A percentile compares a stretch with the other conserved stretches of the same genome.
Conservation (phyloP, 2,113 vertebrate species). For the Psilopsiagon aurifrons region DNA sequence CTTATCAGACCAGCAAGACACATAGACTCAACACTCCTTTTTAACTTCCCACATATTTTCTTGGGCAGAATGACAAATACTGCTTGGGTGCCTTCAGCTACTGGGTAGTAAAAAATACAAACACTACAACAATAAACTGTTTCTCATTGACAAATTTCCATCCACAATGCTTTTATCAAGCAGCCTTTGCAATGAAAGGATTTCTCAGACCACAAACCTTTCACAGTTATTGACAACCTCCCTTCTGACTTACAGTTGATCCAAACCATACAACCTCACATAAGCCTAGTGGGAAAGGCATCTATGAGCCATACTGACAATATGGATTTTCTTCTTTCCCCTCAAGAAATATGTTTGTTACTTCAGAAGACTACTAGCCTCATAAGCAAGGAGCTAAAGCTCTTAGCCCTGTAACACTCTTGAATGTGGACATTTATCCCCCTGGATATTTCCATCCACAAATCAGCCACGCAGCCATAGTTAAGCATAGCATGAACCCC, state of each 20-base stretch:
- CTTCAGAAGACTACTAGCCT: background rate
- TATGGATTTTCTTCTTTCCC: background rate
- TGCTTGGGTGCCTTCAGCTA: background rate
- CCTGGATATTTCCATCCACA: background rate
- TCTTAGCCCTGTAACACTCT: background rate
- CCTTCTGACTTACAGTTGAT: background rate
- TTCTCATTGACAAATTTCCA: background rate
- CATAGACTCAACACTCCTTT: background rate
- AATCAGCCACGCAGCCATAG: background rate
- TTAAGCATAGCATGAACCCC: background rate
- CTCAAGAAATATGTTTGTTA: background rate
- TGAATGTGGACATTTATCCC: background rate
- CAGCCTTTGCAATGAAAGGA: background rate
- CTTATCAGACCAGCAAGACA: background rate
- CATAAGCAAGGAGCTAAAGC: background rate
- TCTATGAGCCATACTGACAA: background rate
- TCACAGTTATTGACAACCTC: background rate
- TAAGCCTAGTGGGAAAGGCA: background rate
- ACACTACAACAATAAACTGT: background rate
- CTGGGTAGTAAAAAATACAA: background rate
- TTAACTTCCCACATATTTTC: background rate
- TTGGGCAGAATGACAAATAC: background rate
- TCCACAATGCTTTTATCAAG: background rate
- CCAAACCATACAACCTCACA: background rate
- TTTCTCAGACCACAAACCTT: background rate